Conservation (phyloP, 2,888 invertebrate species). For the Laothoe populi region DNA sequence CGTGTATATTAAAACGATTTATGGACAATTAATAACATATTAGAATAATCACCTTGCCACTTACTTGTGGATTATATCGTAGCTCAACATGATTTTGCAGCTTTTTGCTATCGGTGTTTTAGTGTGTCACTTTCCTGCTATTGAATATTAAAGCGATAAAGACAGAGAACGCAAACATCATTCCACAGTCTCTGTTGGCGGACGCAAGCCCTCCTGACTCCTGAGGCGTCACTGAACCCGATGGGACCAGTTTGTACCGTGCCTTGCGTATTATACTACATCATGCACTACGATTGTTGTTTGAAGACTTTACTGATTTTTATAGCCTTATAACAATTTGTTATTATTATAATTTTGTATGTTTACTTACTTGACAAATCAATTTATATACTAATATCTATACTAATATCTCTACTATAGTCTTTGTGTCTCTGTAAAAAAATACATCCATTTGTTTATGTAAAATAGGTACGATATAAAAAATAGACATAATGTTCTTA, state of each 20-base stretch:
- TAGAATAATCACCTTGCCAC: not conserved
- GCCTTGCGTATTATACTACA: not conserved
- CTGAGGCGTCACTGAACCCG: slow-evolving; percentile 17
- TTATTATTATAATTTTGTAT: not conserved
- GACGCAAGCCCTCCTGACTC: not conserved
- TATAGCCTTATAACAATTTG: not conserved
- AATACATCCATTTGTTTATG: too few relatives aligned
- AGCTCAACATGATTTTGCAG: not conserved
- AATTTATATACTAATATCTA: too few relatives aligned
- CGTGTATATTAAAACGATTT: too few relatives aligned
- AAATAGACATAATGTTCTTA: too few relatives aligned
- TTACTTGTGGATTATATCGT: not conserved
- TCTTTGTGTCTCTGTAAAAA: too few relatives aligned
- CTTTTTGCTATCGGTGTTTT: too few relatives aligned
- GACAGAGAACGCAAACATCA: not conserved
- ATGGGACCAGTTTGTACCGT: slow-evolving; percentile 4
- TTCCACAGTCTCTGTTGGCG: not conserved
- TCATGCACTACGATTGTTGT: slow-evolving; percentile 7
- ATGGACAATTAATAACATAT: too few relatives aligned
- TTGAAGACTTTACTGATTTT: slow-evolving; percentile 16
- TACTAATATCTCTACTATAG: too few relatives aligned
- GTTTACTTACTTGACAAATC: too few relatives aligned
- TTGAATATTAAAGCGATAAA: too few relatives aligned
- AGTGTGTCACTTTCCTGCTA: not conserved
- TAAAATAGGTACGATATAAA: too few relatives aligned